Evolutionary conservation across 2,113 vertebrate genomes (phyloP).

Genomic region (Varanus salvator): DNA sequence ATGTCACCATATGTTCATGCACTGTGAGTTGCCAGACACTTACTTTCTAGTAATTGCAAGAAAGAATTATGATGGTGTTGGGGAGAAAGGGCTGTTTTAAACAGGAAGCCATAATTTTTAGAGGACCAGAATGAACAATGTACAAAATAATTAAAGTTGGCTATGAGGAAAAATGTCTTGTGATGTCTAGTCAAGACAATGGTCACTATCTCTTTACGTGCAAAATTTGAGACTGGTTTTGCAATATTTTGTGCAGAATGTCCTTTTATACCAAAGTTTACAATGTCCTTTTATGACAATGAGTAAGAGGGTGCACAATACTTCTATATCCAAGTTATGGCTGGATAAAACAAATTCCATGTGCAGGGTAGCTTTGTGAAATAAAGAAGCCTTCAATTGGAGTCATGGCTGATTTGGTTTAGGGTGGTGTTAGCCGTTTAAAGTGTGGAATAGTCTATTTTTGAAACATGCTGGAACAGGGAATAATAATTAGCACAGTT

Average conservation of each 20-base stretch:
- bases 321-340: slow-evolving; percentile 40
- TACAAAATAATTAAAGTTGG: slow-evolving; percentile 6
- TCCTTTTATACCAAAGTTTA: slow-evolving; percentile 38
- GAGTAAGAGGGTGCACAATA: slow-evolving; percentile 45
- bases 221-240: neutral
- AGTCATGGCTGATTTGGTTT: slow-evolving; percentile 9
- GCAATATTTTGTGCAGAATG: neutral
- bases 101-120: slow-evolving; percentile 4
- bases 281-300: slow-evolving; percentile 32
- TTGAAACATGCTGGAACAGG: neutral
- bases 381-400: neutral
- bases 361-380: neutral
- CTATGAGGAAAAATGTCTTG: slow-evolving; percentile 8
- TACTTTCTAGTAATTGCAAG: neutral
- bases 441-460: slow-evolving; percentile 17
- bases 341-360: slow-evolving; percentile 54
- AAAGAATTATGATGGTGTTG: slow-evolving; percentile 12
- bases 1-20: neutral
- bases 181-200: slow-evolving; percentile 21
- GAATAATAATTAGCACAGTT: slow-evolving; percentile 40
- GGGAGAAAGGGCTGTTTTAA: slow-evolving; percentile 11
- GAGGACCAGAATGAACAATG: slow-evolving; percentile 1
- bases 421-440: neutral
- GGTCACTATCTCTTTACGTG: slow-evolving; percentile 38
- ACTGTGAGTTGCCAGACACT: neutral